Evolutionary conservation across 2,797 vertebrate genomes (phyloP).

Genomic region (Leuciscus waleckii): DNA sequence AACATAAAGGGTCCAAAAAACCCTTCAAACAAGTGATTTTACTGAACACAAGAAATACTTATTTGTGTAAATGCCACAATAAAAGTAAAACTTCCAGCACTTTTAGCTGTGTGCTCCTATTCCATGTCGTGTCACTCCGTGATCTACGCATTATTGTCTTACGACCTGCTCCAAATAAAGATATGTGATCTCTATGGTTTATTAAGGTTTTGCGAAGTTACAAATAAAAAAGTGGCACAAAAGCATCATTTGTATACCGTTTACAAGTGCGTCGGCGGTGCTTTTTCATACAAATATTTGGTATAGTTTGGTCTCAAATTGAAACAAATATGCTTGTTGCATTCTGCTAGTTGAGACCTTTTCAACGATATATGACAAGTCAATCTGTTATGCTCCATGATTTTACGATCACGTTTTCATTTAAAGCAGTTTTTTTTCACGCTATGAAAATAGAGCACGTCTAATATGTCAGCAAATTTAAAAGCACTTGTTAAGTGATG

Average conservation of each 20-base stretch:
- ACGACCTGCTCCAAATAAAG: neutral
- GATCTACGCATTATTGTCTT: no score
- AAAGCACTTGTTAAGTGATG: neutral
- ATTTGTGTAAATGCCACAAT: neutral
- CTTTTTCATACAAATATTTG: no score
- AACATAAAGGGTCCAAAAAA: neutral
- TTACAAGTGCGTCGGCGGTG: neutral
- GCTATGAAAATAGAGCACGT: neutral
- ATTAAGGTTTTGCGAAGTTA: neutral
- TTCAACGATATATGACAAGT: neutral
- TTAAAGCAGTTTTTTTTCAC: neutral
- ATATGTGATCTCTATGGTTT: neutral
- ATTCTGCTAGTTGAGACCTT: neutral
- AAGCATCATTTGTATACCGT: neutral
- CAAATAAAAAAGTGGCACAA: neutral
- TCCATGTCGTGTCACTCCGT: neutral
- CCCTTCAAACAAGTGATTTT: neutral
- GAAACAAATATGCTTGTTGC: no score
- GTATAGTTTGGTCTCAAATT: no score
- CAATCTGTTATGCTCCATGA: neutral
- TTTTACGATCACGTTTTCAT: neutral
- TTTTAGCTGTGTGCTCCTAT: neutral
- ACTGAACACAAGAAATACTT: neutral
- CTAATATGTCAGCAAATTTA: neutral
- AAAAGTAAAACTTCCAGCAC: neutral